Conservation (phyloP, 2,888 invertebrate genomes). For the Spatulosminthurus flaviceps region DNA sequence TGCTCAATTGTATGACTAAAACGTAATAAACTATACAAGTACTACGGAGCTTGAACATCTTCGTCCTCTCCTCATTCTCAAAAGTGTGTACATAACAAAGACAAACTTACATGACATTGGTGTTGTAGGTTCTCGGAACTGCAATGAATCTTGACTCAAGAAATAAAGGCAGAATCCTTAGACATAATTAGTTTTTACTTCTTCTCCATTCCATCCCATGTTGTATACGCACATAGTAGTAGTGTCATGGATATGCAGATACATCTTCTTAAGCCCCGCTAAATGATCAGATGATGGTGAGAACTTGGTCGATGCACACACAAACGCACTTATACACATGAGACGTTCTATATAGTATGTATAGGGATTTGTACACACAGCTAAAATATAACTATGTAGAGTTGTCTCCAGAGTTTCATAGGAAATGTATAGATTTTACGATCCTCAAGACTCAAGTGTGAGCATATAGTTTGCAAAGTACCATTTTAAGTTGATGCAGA, state of each 20-base stretch:
- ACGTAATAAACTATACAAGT: conserved; percentile 20
- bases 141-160: conserved; percentile 21
- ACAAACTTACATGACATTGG: conserved; percentile 32
- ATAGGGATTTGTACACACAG: no score
- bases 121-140: background rate
- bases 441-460: background rate
- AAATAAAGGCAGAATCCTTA: conserved; percentile 27
- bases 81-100: background rate
- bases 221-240: no score
- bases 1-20: conserved; percentile 1
- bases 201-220: no score
- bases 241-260: no score
- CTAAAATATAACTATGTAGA: no score
- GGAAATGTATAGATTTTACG: background rate
- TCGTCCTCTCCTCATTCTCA: background rate
- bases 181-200: conserved; percentile 36
- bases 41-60: no score
- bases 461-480: conserved; percentile 24
- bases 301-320: background rate
- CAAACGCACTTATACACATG: background rate
- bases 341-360: no score
- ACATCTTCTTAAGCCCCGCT: conserved; percentile 20
- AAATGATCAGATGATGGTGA: conserved; percentile 6
- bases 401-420: no score
- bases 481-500: conserved; percentile 25